Base-by-base conservation (phyloP, 2,797 vertebrate genomes). In the Rhinophrynus dorsalis region DNA sequence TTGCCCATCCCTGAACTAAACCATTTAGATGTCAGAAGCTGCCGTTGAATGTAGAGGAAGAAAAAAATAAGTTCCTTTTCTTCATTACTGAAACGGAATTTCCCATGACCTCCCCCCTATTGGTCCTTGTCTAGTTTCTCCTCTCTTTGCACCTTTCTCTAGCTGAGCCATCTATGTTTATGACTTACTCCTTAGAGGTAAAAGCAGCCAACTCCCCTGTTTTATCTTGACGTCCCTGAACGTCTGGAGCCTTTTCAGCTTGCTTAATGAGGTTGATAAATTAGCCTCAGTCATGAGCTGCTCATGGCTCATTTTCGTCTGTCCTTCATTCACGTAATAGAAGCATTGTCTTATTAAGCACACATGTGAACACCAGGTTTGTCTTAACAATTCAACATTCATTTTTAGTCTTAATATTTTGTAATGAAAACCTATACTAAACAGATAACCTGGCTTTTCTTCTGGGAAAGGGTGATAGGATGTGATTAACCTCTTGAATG, bases 121-220 rank as follows among this genome's bases (percentile, higher is more conserved):
- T 82, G 78, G 80, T 86, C 83, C 75, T 80, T 79, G 75, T 83
- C 78, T 82, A 56, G 78, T 81, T 75, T 74, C 71, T 83, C 69
- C 67, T 79, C 40, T 82, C 79, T 74, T 91, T 88, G 81, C 82
- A 81, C 83, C 74, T 88, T 86, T 84, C 37, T 86, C 85, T 87
- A 79, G 78, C 85, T 87, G 76, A 51, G 52, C 64, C 51, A 87
- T 84, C 88, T 79, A 81, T 90, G 89, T 90, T 86, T 86, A 89
- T 87, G 83, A 81, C 8, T 42, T n/a, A 29, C 90, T 93, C 87
- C 82, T 94, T 93, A 93, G 83, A 82, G 75, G 82, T 67, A 87
- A 84, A 87, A 76, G 75, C 81, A 79, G 69, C 40, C 68, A 78
- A 75, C 61, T 54, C 23, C 68, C 76, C 15, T 1, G 63, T 77